Conservation (phyloP, 2,888 invertebrate genomes). For the Acheta domesticus region DNA sequence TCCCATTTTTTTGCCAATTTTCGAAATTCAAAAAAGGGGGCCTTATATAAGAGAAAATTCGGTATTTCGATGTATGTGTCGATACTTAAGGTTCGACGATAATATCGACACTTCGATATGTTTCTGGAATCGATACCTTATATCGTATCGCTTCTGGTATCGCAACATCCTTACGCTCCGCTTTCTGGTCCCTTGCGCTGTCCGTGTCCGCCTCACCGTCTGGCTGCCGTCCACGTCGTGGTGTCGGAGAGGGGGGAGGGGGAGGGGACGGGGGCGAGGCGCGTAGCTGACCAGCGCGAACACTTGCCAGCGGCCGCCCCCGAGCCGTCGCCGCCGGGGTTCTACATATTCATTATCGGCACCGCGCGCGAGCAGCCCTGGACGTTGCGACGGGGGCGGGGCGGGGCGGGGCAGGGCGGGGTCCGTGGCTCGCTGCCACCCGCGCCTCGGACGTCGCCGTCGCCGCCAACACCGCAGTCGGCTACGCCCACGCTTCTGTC, state of each 20-base stretch:
- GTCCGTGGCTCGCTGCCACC: not conserved
- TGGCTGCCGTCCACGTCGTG: not conserved
- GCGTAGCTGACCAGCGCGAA: not conserved
- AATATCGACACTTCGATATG: no score
- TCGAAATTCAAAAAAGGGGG: no score
- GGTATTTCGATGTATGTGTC: no score
- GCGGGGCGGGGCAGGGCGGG: no score
- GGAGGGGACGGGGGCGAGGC: not conserved
- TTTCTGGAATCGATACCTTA: no score
- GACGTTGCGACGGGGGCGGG: not conserved
- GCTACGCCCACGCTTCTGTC: no score
- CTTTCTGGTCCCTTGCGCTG: not conserved
- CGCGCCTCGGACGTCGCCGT: not conserved
- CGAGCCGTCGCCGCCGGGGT: not conserved
- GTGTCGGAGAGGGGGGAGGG: not conserved
- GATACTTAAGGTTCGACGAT: no score
- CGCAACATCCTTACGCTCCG: not conserved
- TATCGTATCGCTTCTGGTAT: not conserved
- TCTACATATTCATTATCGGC: constrained; percentile 18
- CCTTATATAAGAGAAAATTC: no score
- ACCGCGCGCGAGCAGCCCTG: not conserved
- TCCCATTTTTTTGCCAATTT: no score
- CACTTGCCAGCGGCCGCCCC: constrained; percentile 4
- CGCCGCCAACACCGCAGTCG: no score
- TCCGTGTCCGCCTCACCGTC: not conserved